Percentiles rank a stretch among this genome's conserved stretches.
phyloP scores from a whole-genome alignment of 2,888 invertebrate genomes.

The Heliconius aoede region DNA sequence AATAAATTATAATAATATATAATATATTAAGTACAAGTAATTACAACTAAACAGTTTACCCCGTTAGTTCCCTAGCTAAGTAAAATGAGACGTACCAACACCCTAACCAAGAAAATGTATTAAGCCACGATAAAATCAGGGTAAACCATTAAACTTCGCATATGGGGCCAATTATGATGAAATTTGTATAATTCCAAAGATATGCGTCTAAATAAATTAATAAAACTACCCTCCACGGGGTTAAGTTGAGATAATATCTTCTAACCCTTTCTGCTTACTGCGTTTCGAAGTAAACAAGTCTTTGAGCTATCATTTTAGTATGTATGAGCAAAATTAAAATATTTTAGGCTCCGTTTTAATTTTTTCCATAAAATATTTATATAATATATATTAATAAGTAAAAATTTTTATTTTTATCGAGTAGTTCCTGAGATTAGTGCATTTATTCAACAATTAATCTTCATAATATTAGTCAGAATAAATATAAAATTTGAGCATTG shows the following conservation, averaged over 20 bases:
- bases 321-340: background rate
- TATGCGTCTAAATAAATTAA: conserved; percentile 81
- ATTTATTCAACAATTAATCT: too few relatives aligned
- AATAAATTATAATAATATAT: background rate
- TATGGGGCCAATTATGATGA: conserved; percentile 76
- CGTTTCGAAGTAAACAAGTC: conserved; percentile 28
- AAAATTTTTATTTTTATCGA: too few relatives aligned
- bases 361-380: too few relatives aligned
- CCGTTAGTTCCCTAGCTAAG: conserved; percentile 1
- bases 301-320: background rate
- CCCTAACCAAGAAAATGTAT: conserved; percentile 66
- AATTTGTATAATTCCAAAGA: conserved; percentile 72
- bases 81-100: conserved; percentile 36
- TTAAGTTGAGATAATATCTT: conserved; percentile 73
- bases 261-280: conserved; percentile 57
- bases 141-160: conserved; percentile 75
- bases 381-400: too few relatives aligned
- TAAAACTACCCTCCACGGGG: conserved; percentile 76
- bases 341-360: too few relatives aligned
- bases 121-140: conserved; percentile 72
- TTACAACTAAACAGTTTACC: background rate
- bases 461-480: too few relatives aligned
- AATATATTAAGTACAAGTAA: background rate
- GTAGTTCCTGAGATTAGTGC: too few relatives aligned
- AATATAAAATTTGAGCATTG: too few relatives aligned